phyloP scores from a whole-genome alignment of 2,113 vertebrate species.

The Eretmochelys imbricata region DNA sequence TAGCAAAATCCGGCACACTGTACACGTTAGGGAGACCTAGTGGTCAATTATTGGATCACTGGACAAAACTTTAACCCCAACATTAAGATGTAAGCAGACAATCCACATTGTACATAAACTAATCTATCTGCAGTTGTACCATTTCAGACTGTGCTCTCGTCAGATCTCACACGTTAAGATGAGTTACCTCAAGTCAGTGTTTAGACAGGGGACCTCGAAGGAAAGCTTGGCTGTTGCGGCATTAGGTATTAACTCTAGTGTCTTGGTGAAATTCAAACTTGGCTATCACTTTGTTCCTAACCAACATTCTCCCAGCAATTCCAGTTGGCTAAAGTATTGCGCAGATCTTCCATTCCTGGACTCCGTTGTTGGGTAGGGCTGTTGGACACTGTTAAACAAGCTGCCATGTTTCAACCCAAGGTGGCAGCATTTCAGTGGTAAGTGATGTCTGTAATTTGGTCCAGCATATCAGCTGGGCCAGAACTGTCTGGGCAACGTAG shows the following conservation, averaged over 20 bases:
- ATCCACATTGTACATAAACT: rapidly evolving
- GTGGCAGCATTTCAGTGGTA: not conserved
- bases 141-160: not conserved
- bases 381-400: not conserved
- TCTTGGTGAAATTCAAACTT: not conserved
- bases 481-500: not conserved
- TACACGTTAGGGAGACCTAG: not conserved
- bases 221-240: not conserved
- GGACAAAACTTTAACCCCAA: not conserved
- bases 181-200: not conserved
- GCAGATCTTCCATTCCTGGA: not conserved
- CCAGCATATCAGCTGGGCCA: not conserved
- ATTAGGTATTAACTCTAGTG: not conserved
- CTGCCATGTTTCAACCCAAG: not conserved
- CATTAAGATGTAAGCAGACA: not conserved
- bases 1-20: not conserved
- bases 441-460: not conserved
- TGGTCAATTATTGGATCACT: not conserved
- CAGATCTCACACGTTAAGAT: not conserved
- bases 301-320: not conserved
- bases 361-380: not conserved
- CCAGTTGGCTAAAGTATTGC: not conserved
- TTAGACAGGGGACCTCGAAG: not conserved
- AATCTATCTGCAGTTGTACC: not conserved
- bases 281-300: not conserved